phyloP scores from a whole-genome alignment of 2,797 vertebrate species.

The Ctenopoma multispine region DNA sequence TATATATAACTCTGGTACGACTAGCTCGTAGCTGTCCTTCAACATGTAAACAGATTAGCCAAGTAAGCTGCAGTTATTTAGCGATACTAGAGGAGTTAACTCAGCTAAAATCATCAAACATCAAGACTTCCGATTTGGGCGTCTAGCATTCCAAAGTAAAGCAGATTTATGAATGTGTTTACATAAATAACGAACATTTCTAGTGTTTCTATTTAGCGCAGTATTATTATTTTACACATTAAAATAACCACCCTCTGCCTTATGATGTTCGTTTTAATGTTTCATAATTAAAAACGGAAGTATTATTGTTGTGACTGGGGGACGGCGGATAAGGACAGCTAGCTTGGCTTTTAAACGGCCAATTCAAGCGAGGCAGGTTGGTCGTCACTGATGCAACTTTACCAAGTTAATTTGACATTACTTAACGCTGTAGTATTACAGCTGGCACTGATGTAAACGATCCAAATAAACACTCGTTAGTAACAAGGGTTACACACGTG shows the following conservation, averaged over 20 bases:
- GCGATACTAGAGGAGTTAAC: neutral
- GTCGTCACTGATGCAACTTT: slow-evolving; percentile 9
- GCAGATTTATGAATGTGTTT: neutral
- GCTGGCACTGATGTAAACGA: too few relatives aligned
- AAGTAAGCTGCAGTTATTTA: slow-evolving; percentile 31
- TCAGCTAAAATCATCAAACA: neutral
- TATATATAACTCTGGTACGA: neutral
- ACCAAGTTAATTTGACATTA: neutral
- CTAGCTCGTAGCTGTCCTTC: neutral
- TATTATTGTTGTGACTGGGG: neutral
- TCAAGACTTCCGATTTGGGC: slow-evolving; percentile 38
- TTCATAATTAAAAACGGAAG: slow-evolving; percentile 22
- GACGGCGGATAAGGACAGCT: neutral
- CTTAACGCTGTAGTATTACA: neutral
- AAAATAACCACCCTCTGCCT: accelerated
- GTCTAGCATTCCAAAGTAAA: slow-evolving; percentile 34
- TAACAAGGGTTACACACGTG: slow-evolving; percentile 1
- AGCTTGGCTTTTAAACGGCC: neutral
- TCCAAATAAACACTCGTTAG: neutral
- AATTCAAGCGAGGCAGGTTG: neutral
- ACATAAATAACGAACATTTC: too few relatives aligned
- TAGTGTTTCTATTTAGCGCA: neutral
- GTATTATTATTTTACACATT: neutral
- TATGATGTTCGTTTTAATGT: neutral
- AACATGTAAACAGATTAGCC: slow-evolving; percentile 52